Conservation (phyloP, 2,797 vertebrate genomes). For the Argentina silus region DNA sequence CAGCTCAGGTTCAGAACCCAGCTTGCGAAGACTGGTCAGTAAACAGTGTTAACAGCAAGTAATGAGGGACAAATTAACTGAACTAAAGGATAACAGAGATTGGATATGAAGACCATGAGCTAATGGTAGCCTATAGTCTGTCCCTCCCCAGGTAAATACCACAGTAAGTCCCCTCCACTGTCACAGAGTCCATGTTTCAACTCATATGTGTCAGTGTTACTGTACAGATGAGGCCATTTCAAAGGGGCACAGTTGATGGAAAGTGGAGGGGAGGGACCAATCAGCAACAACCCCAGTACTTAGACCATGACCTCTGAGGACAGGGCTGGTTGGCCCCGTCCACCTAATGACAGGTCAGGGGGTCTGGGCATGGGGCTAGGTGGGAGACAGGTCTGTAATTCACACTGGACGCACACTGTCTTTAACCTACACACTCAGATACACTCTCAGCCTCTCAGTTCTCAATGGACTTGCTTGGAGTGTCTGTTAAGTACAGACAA, state of each 20-base stretch:
- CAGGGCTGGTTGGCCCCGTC: conserved; percentile 40
- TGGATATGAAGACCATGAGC: no score
- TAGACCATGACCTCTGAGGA: conserved; percentile 25
- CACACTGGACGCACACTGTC: conserved; percentile 35
- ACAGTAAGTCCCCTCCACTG: background rate
- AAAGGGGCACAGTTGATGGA: conserved; percentile 64
- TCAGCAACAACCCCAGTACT: background rate
- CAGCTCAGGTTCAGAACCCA: no score
- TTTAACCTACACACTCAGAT: conserved; percentile 27
- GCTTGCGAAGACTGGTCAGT: no score
- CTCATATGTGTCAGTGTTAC: background rate
- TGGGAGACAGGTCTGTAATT: conserved; percentile 48
- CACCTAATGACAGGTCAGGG: conserved; percentile 49
- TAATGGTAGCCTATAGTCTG: no score
- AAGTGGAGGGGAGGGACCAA: conserved; percentile 36
- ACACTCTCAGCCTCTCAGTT: background rate
- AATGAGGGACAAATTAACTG: no score
- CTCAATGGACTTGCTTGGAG: background rate
- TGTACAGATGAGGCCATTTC: conserved; percentile 42
- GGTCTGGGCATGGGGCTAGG: conserved; percentile 11
- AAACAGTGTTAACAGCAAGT: no score
- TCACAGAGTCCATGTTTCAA: background rate
- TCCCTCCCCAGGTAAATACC: background rate
- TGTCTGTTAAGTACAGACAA: background rate
- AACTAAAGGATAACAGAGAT: no score